Evolutionary conservation across 2,888 invertebrate species (phyloP), one percentile per base, ranked within the genome.

Genomic region (Drosophila algonquin): DNA sequence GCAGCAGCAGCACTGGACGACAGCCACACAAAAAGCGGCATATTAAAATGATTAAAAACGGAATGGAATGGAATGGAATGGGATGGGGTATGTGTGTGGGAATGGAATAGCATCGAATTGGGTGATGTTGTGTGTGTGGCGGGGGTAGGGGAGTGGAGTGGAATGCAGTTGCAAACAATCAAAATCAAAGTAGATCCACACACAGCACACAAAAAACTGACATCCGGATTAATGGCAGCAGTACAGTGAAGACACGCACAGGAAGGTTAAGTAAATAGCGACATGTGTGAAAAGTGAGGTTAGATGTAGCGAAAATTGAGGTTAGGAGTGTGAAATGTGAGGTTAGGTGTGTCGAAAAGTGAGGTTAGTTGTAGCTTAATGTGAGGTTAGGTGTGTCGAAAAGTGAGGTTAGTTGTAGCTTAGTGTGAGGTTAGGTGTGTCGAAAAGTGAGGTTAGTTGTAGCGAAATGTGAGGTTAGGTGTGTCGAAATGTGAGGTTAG

Each of bases 31-130:
- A 79, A 79, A 76, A 82, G 59, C 73, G 75, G 65, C 63, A 78
- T 80, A 80, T 84, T 88, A 83, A 86, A 76, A 75, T 86, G 76
- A 86, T 88, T 84, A 76, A 76, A 80, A 74, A 73, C 76, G 45
- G 44, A 50, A 63, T 30, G 48, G 40, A 18, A 30, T 50, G 45
- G n/a, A n/a, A 16, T 57, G 57, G 18, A 35, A n/a, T 50, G 21
- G n/a, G 46, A 10, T 3, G 30, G 55, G 24, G 27, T 30, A 14
- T 46, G n/a, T 24, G 16, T 5, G 2, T 12, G 18, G 9, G 9
- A 5, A 10, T n/a, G 3, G 12, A 16, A 27, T 21, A n/a, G 51
- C 2, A 40, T 12, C 16, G 16, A 3, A 46, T 24, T 32, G 35
- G 51, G 57, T 45, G 52, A 5, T 18, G 18, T 18, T 35, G 35